Conservation (phyloP, 2,888 invertebrate species). For the Griposia aprilina region DNA sequence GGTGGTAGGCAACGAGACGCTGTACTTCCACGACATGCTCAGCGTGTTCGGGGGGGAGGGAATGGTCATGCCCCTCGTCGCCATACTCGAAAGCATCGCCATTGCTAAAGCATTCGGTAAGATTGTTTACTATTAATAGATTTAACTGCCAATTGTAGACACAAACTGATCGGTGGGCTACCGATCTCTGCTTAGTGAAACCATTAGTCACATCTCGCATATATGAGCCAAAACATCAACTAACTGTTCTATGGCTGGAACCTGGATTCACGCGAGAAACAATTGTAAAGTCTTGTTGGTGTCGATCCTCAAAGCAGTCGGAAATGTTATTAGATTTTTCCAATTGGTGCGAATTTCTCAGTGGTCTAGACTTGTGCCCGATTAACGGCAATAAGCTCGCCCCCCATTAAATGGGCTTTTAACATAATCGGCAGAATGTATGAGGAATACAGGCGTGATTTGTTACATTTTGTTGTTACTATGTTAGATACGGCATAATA, state of each 20-base stretch:
- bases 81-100: conserved; percentile 93
- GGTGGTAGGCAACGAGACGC: conserved; percentile 88
- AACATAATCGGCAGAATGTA: not conserved
- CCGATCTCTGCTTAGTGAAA: not conserved
- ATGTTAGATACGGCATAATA: too few species aligned
- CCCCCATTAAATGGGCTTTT: not conserved
- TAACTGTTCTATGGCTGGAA: not conserved
- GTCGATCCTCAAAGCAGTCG: not conserved
- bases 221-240: not conserved
- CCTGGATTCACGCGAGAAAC: too few species aligned
- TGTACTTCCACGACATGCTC: conserved; percentile 92
- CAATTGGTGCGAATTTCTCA: not conserved
- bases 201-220: not conserved
- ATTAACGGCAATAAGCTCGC: not conserved
- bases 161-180: not conserved
- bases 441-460: not conserved
- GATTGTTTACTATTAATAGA: conserved; percentile 21
- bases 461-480: too few species aligned
- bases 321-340: not conserved
- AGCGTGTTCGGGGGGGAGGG: conserved; percentile 91
- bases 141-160: not conserved
- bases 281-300: too few species aligned
- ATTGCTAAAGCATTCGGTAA: conserved; percentile 95
- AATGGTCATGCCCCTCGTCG: conserved; percentile 93
- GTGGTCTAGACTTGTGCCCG: not conserved